Percentiles rank a stretch among this genome's conserved stretches.
phyloP scores from a whole-genome alignment of 2,113 vertebrate species.

The Recurvirostra avosetta region DNA sequence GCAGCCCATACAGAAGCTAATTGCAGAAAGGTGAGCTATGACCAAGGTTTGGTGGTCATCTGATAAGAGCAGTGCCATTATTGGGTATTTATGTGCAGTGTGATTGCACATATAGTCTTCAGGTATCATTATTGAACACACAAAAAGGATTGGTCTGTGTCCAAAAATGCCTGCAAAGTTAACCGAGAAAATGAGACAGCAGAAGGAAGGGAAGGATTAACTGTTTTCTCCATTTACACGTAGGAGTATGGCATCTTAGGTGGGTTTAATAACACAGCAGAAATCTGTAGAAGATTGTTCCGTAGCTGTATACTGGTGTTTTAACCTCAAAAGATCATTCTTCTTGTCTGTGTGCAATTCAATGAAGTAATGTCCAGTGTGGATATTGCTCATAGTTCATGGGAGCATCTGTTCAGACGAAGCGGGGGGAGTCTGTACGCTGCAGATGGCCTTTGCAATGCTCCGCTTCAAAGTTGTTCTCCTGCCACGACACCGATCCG shows the following conservation, averaged over 20 bases:
- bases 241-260: rapidly evolving
- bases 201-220: not conserved
- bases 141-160: not conserved
- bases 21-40: not conserved
- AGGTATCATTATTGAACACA: not conserved
- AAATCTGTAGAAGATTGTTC: not conserved
- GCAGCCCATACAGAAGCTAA: not conserved
- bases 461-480: not conserved
- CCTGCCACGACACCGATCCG: rapidly evolving
- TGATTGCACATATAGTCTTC: not conserved
- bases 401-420: not conserved
- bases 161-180: not conserved
- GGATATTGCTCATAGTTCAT: not conserved
- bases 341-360: not conserved
- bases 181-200: not conserved
- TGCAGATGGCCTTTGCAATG: not conserved
- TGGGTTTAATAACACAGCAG: not conserved
- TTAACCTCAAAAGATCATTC: not conserved
- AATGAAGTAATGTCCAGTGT: not conserved
- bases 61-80: not conserved
- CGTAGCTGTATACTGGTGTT: not conserved
- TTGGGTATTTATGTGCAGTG: not conserved
- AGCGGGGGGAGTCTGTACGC: not conserved
- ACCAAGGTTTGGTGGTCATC: not conserved
- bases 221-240: not conserved